phyloP scores from a whole-genome alignment of 1,140 invertebrate genomes.

The Proales similis region DNA sequence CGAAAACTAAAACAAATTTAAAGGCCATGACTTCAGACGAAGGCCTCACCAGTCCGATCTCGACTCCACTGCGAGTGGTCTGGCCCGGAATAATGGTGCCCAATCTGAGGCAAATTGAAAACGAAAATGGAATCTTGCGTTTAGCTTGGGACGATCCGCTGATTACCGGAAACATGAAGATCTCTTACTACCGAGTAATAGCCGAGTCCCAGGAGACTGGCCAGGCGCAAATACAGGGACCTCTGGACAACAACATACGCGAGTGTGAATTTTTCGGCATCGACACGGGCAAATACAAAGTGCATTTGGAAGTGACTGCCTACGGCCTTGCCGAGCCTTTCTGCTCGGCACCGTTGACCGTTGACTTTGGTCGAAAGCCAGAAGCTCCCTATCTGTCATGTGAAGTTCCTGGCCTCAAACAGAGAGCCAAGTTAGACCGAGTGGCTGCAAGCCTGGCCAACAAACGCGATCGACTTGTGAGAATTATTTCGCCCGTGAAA shows the following conservation, averaged over 20 bases:
- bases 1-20: neutral
- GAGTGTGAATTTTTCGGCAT: slow-evolving; percentile 23
- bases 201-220: slow-evolving; percentile 8
- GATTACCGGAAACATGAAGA: slow-evolving; percentile 49
- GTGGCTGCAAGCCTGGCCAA: slow-evolving; percentile 51
- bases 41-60: slow-evolving; percentile 47
- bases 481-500: neutral
- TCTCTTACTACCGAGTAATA: slow-evolving; percentile 50
- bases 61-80: slow-evolving; percentile 47
- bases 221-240: slow-evolving; percentile 19
- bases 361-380: slow-evolving; percentile 46
- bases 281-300: slow-evolving; percentile 20
- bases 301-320: slow-evolving; percentile 40
- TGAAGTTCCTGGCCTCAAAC: slow-evolving; percentile 48
- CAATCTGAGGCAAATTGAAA: slow-evolving; percentile 43
- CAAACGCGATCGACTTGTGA: slow-evolving; percentile 46
- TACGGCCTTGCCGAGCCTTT: slow-evolving; percentile 48
- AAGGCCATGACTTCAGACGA: slow-evolving; percentile 49
- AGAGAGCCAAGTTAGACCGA: slow-evolving; percentile 49
- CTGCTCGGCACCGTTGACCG: slow-evolving; percentile 45
- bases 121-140: slow-evolving; percentile 45
- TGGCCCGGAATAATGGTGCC: slow-evolving; percentile 50
- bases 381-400: slow-evolving; percentile 49
- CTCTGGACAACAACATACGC: slow-evolving; percentile 5
- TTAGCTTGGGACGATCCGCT: slow-evolving; percentile 49